Conservation (phyloP, 2,888 invertebrate genomes). For the Orthosia gothica region DNA sequence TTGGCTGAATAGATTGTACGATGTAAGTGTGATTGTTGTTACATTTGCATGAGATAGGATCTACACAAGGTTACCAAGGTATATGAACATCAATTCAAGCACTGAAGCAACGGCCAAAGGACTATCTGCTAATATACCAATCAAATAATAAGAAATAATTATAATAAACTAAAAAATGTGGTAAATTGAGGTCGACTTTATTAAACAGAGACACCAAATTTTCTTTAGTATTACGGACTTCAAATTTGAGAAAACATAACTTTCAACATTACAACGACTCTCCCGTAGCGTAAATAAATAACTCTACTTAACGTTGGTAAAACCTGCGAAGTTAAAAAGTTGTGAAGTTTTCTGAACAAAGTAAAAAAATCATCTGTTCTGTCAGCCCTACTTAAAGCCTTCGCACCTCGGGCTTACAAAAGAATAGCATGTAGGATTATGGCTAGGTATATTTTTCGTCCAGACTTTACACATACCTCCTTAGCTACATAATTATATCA, state of each 20-base stretch:
- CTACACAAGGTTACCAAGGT: background rate
- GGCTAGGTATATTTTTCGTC: slow-evolving; percentile 3
- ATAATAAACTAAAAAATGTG: background rate
- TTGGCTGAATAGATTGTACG: slow-evolving; percentile 34
- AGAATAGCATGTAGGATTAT: slow-evolving; percentile 33
- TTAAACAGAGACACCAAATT: slow-evolving; percentile 22
- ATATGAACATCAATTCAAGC: background rate
- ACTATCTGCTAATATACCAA: background rate
- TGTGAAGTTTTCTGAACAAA: slow-evolving; percentile 34
- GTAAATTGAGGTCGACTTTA: background rate
- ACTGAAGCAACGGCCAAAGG: background rate
- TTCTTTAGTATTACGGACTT: slow-evolving; percentile 11
- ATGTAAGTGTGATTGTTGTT: slow-evolving; percentile 19
- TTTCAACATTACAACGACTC: slow-evolving; percentile 23
- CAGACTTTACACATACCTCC: background rate
- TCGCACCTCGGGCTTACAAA: slow-evolving; percentile 32
- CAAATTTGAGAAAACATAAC: slow-evolving; percentile 36
- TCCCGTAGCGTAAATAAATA: slow-evolving; percentile 44
- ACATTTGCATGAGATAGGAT: slow-evolving; percentile 3
- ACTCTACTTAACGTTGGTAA: slow-evolving; percentile 35
- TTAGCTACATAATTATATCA: slow-evolving; percentile 4
- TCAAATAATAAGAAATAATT: background rate
- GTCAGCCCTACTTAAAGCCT: slow-evolving; percentile 43
- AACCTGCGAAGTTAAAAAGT: slow-evolving; percentile 29
- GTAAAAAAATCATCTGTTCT: slow-evolving; percentile 20